A percentile compares a stretch with the other conserved stretches of the same genome.
Evolutionary conservation across 1,140 invertebrate species (phyloP).

Genomic region (Drosophila mojavensis): DNA sequence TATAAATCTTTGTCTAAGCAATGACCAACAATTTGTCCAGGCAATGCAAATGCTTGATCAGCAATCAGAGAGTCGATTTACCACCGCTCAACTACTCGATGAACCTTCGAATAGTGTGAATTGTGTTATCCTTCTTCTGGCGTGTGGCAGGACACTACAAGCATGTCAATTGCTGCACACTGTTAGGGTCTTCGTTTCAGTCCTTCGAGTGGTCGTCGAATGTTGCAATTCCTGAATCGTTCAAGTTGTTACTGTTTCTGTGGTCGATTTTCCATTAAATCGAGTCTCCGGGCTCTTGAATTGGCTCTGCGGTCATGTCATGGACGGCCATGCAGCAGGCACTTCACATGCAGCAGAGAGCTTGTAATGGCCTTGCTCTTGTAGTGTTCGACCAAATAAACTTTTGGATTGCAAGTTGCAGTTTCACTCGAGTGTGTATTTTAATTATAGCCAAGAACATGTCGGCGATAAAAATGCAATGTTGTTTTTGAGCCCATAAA

Average conservation of each 20-base stretch:
- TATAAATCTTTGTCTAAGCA: too few species aligned
- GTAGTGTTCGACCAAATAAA: conserved; percentile 6
- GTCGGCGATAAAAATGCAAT: background rate
- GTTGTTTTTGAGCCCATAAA: background rate
- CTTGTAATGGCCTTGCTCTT: conserved; percentile 11
- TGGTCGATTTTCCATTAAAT: conserved; percentile 77
- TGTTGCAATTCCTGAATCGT: conserved; percentile 70
- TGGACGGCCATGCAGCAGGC: conserved; percentile 9
- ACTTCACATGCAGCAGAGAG: conserved; percentile 12
- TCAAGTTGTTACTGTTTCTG: conserved; percentile 74
- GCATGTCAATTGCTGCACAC: conserved; percentile 37
- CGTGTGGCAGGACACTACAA: conserved; percentile 12
- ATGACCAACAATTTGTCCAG: too few species aligned
- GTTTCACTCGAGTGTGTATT: conserved; percentile 2
- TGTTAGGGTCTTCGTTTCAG: conserved; percentile 1
- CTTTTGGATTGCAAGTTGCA: conserved; percentile 11
- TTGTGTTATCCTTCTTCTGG: background rate
- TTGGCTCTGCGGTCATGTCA: conserved; percentile 69
- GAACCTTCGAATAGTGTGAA: conserved; percentile 63
- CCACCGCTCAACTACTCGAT: conserved; percentile 9
- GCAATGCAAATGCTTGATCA: background rate
- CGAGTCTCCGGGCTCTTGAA: conserved; percentile 64
- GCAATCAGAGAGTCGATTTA: background rate
- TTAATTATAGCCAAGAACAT: background rate
- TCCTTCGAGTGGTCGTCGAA: conserved; percentile 20